Evolutionary conservation across 2,888 invertebrate species (phyloP), one percentile per base, ranked within the genome.

Genomic region (Ophion slaviceki): DNA sequence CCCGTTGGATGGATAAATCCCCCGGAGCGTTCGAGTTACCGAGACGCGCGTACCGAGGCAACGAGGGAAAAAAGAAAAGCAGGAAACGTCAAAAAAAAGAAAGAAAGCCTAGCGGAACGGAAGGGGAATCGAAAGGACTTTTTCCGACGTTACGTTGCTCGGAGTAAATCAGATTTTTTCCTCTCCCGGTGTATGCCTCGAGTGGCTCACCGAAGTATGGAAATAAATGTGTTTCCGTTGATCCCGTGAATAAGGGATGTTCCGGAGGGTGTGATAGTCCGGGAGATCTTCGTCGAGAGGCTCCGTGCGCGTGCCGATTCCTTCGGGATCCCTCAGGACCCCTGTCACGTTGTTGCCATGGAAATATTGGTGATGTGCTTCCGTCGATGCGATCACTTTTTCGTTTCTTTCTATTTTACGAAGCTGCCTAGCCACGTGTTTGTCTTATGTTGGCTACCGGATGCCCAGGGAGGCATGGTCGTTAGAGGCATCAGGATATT

Each of bases 141-240:
- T 53, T 66, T 68, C 10, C 59, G 24, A 66, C 40, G 57, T 45
- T 64, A 61, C 47, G 67, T 66, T 14, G 66, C 40, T 61, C 20
- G 20, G n/a, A 75, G 80, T 82, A 80, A 85, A 85, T 85, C 85
- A 82, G 80, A 82, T 82, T 76, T 77, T 62, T 75, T 32, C 36
- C 67, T 80, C 79, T 53, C n/a, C 17, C 72, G 79, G 61, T 61
- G 53, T 79, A 47, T 14, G 14, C 24, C 79, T 82, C 71, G 67
- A 82, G 85, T 82, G 74, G 76, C 71, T 82, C 82, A 67, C 59
- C 71, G 76, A 57, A 80, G 79, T 85, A 85, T 82, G 82, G 82
- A 86, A 80, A 86, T 86, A 86, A 86, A 86, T 82, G 82, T 82
- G 82, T 82, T 82, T 82, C 61, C 71, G 70, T 82, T 75, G 82